These are phyloP conservation scores for Eupithecia subfuscata DNA, from an alignment of 2,888 invertebrate species.

Conservation along the genomic window DNA sequence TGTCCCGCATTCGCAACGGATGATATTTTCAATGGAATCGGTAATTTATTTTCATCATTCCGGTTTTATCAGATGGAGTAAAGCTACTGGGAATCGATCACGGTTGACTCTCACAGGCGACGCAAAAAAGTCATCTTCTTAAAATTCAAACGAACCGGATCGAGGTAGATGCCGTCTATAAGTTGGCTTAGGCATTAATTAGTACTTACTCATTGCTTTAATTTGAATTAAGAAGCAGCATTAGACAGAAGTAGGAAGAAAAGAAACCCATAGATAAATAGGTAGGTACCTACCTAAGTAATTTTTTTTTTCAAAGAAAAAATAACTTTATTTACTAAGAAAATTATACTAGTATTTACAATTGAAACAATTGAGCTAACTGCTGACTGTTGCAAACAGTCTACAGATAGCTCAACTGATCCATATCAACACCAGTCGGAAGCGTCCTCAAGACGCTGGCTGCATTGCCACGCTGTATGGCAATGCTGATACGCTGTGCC, in stretches of 20 bases:
- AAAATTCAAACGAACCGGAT: constrained; percentile 49
- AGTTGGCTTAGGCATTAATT: background rate
- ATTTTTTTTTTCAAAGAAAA: too few relatives aligned
- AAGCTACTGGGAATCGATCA: constrained; percentile 64
- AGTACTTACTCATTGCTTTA: background rate
- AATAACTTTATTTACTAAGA: too few relatives aligned
- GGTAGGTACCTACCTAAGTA: too few relatives aligned
- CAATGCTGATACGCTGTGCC: too few relatives aligned
- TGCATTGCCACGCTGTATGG: too few relatives aligned
- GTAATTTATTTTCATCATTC: constrained; percentile 52
- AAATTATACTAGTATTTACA: too few relatives aligned
- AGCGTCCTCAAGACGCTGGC: too few relatives aligned
- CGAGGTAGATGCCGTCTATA: background rate
- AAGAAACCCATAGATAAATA: background rate
- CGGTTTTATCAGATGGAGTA: constrained; percentile 41
- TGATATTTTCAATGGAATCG: constrained; percentile 48
- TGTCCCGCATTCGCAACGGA: constrained; percentile 38
- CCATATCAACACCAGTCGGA: too few relatives aligned
- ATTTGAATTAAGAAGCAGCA: background rate
- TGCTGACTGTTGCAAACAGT: too few relatives aligned
- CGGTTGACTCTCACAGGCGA: constrained; percentile 48
- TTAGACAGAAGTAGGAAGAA: background rate
- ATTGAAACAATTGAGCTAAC: too few relatives aligned
- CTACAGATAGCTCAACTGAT: too few relatives aligned
- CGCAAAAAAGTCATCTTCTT: constrained; percentile 53